A percentile compares a stretch with the other conserved stretches of the same genome.
Evolutionary conservation across 2,797 vertebrate genomes (phyloP).

Genomic region (Etheostoma perlongum): DNA sequence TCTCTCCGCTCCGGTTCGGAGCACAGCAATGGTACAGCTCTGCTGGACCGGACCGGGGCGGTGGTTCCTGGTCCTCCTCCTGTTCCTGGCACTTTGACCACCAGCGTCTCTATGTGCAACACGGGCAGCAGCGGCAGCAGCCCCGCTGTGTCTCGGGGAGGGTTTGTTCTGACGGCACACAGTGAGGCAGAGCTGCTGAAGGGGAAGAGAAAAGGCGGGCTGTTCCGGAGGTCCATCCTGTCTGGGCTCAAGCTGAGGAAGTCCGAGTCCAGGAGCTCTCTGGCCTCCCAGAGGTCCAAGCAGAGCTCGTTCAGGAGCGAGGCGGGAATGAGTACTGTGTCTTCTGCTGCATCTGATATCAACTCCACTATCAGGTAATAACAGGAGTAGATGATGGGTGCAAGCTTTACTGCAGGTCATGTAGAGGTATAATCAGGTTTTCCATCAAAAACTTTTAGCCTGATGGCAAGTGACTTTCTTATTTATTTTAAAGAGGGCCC

Average conservation of each 20-base stretch:
- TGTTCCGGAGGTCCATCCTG: constrained; percentile 96
- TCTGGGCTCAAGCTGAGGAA: constrained; percentile 96
- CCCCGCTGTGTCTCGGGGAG: constrained; percentile 93
- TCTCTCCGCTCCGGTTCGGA: constrained; percentile 95
- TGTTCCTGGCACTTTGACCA: constrained; percentile 72
- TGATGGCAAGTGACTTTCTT: too few relatives aligned
- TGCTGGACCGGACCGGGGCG: constrained; percentile 88
- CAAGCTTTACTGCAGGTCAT: not conserved
- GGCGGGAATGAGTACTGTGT: constrained; percentile 97
- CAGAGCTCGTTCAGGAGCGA: constrained; percentile 99
- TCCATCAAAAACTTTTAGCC: too few relatives aligned
- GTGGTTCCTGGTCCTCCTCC: constrained; percentile 75
- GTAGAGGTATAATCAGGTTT: not conserved
- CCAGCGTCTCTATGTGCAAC: constrained; percentile 86
- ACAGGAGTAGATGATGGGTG: not conserved
- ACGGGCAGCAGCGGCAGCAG: constrained; percentile 88
- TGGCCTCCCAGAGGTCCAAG: constrained; percentile 97
- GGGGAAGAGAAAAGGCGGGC: constrained; percentile 94
- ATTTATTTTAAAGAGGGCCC: too few relatives aligned
- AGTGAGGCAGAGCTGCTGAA: constrained; percentile 95
- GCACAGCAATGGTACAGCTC: constrained; percentile 95
- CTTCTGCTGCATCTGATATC: constrained; percentile 96
- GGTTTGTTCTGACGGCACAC: constrained; percentile 96
- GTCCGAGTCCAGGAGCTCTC: constrained; percentile 96
- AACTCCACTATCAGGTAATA: constrained; percentile 93